These are phyloP conservation scores for Sinodicranocentrus sp. DNA, from an alignment of 2,888 invertebrate species.

Conservation along the genomic window DNA sequence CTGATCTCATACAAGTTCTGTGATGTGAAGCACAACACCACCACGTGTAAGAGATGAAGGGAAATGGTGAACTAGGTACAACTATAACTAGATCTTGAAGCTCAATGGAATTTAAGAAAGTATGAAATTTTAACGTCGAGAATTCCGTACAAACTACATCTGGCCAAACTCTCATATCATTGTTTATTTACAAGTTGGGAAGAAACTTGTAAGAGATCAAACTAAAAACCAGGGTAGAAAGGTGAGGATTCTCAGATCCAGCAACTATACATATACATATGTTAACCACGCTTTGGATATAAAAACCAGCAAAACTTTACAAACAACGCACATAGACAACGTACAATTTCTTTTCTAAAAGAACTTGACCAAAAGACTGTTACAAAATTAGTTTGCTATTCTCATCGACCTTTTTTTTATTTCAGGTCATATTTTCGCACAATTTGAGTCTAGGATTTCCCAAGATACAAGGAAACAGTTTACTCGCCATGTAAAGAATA, in stretches of 20 bases:
- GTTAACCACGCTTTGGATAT: too few species aligned
- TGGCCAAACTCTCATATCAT: constrained; percentile 48
- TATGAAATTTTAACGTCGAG: constrained; percentile 41
- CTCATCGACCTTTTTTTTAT: background rate
- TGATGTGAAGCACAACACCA: background rate
- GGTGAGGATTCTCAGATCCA: too few species aligned
- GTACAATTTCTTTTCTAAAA: too few species aligned
- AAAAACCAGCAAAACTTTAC: too few species aligned
- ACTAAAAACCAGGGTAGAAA: too few species aligned
- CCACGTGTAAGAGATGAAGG: background rate
- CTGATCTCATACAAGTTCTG: background rate
- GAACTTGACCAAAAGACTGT: too few species aligned
- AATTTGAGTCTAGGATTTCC: background rate
- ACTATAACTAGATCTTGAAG: constrained; percentile 2
- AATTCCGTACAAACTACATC: constrained; percentile 11
- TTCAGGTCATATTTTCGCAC: constrained; percentile 11
- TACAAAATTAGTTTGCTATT: background rate
- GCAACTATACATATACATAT: too few species aligned
- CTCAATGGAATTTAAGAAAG: constrained; percentile 33
- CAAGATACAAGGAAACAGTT: background rate
- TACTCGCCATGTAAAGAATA: too few species aligned
- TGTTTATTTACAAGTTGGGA: constrained; percentile 48
- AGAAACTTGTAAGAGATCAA: constrained; percentile 22
- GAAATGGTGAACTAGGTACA: constrained; percentile 10
- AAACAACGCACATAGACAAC: too few species aligned